Evolutionary conservation across 1,140 invertebrate genomes (phyloP).

Genomic region (Lasioglossum baleicum): DNA sequence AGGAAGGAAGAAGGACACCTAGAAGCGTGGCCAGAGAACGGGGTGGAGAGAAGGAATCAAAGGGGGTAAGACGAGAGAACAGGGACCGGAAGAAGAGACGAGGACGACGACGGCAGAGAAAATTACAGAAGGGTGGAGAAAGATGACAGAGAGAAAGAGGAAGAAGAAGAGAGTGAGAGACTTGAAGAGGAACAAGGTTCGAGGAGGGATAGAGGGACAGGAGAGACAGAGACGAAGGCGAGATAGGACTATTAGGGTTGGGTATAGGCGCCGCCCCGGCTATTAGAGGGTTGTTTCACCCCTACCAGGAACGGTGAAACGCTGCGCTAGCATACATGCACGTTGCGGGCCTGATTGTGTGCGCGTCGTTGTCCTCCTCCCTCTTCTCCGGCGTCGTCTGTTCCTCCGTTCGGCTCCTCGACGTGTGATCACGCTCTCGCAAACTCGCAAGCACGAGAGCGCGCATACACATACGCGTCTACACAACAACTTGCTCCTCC

Average conservation of each 20-base stretch:
- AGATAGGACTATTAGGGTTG: slow-evolving; percentile 79
- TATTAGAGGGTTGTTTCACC: slow-evolving; percentile 78
- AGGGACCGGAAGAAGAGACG: neutral
- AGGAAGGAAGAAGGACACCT: slow-evolving; percentile 42
- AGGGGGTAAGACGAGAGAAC: slow-evolving; percentile 15
- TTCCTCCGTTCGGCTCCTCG: slow-evolving; percentile 33
- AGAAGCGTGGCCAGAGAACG: slow-evolving; percentile 15
- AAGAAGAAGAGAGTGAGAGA: slow-evolving; percentile 18
- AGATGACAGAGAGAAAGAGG: slow-evolving; percentile 21
- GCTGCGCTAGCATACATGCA: slow-evolving; percentile 50
- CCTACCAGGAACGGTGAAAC: slow-evolving; percentile 64
- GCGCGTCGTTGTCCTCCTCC: slow-evolving; percentile 50
- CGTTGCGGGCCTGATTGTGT: slow-evolving; percentile 49
- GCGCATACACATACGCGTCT: neutral
- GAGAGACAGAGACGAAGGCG: slow-evolving; percentile 69
- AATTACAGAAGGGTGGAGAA: slow-evolving; percentile 12
- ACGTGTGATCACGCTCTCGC: slow-evolving; percentile 42
- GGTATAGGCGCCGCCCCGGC: slow-evolving; percentile 78
- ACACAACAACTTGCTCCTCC: slow-evolving; percentile 14
- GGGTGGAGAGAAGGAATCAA: neutral
- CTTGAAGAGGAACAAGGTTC: too few relatives aligned
- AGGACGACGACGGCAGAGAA: neutral
- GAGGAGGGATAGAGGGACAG: slow-evolving; percentile 44
- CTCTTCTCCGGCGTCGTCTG: slow-evolving; percentile 15
- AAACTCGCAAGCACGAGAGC: too few relatives aligned